A percentile compares a stretch with the other conserved stretches of the same genome.
Evolutionary conservation across 2,797 vertebrate species (phyloP).

Genomic region (Falco rusticolus): DNA sequence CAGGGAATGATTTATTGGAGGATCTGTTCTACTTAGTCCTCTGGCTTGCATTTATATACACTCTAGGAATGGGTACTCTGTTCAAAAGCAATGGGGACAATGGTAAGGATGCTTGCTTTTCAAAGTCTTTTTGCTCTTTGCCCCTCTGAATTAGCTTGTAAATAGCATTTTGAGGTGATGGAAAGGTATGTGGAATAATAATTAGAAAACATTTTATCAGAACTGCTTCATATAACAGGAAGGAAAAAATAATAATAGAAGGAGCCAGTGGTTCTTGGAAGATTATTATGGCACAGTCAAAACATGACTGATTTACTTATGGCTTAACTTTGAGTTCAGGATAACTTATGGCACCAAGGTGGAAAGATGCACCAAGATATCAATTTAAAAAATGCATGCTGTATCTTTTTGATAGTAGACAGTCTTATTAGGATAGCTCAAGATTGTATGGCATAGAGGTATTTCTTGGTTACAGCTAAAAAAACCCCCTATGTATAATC

Average conservation of each 20-base stretch:
- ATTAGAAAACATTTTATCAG: not conserved
- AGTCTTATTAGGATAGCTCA: not conserved
- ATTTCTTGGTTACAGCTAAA: not conserved
- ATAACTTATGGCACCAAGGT: not conserved
- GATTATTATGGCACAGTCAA: not conserved
- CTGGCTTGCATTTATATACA: not conserved
- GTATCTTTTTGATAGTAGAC: not conserved
- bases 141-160: not conserved
- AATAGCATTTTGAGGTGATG: not conserved
- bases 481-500: fast-evolving
- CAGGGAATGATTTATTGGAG: not conserved
- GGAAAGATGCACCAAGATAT: not conserved
- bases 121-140: not conserved
- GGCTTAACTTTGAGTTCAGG: not conserved
- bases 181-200: not conserved
- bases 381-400: not conserved
- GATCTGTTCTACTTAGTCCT: not conserved
- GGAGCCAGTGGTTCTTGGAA: not conserved
- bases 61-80: not conserved
- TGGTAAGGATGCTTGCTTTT: not conserved
- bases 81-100: not conserved
- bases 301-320: not conserved
- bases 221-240: not conserved
- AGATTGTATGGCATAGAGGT: not conserved
- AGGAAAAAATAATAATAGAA: not conserved